These are phyloP conservation scores for Micoletzkya japonica DNA, from an alignment of 2,888 invertebrate species.

Conservation along the genomic window DNA sequence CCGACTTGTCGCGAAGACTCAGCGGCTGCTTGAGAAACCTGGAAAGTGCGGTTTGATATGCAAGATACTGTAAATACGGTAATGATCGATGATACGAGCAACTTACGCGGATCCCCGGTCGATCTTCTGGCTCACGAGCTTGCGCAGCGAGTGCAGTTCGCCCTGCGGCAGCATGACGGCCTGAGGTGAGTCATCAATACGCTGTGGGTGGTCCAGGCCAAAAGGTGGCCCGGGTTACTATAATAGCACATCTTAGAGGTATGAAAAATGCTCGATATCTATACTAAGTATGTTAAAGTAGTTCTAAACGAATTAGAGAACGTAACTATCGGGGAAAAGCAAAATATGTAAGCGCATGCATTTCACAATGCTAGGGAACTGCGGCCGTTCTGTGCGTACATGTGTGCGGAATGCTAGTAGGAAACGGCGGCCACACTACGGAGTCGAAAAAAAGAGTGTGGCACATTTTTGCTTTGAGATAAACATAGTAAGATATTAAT, in stretches of 20 bases:
- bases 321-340: neutral
- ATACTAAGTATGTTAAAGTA: no score
- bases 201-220: no score
- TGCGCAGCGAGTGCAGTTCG: slow-evolving; percentile 37
- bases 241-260: neutral
- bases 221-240: neutral
- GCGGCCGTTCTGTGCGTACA: no score
- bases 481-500: no score
- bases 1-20: slow-evolving; percentile 39
- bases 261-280: neutral
- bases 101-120: slow-evolving; percentile 41
- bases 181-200: slow-evolving; percentile 25
- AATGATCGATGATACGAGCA: neutral
- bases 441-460: no score
- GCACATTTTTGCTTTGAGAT: no score
- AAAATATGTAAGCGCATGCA: no score
- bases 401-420: no score
- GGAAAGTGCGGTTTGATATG: neutral
- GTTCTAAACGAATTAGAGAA: neutral
- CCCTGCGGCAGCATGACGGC: slow-evolving; percentile 40
- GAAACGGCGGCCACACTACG: neutral
- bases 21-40: slow-evolving; percentile 36
- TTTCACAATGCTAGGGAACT: no score
- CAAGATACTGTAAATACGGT: neutral
- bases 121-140: slow-evolving; percentile 35